Percentiles rank a stretch among this genome's conserved stretches.
Evolutionary conservation across 2,113 vertebrate species (phyloP).

Genomic region (Blennius ocellaris): DNA sequence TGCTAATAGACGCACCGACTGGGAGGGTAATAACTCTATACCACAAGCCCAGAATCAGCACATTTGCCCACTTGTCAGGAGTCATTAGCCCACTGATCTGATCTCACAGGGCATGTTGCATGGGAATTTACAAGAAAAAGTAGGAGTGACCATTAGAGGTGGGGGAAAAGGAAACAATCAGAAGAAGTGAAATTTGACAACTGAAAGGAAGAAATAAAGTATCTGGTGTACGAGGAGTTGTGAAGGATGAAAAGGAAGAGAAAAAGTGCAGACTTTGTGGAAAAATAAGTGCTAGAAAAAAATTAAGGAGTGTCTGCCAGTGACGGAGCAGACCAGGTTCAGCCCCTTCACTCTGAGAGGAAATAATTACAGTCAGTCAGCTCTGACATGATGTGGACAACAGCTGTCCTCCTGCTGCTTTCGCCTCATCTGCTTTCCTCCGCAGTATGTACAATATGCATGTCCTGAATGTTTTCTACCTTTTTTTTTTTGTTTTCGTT

Average conservation of each 20-base stretch:
- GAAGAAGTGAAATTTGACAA: constrained; percentile 32
- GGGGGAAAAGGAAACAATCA: constrained; percentile 9
- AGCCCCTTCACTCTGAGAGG: constrained; percentile 15
- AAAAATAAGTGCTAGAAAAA: constrained; percentile 17
- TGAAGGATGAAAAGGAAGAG: constrained; percentile 24
- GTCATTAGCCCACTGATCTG: constrained; percentile 33
- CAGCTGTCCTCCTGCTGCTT: constrained; percentile 68
- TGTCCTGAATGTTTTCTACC: constrained; percentile 3
- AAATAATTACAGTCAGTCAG: constrained; percentile 35
- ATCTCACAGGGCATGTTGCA: constrained; percentile 25
- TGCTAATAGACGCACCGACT: constrained; percentile 44
- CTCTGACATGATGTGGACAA: constrained; percentile 71
- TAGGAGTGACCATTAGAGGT: constrained; percentile 43
- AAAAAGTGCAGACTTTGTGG: constrained; percentile 31
- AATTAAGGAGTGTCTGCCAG: constrained; percentile 44
- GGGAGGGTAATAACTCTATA: constrained; percentile 40
- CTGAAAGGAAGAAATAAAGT: constrained; percentile 17
- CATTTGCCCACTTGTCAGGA: constrained; percentile 46
- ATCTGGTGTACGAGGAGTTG: constrained; percentile 8
- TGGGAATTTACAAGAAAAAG: constrained; percentile 50
- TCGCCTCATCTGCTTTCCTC: constrained; percentile 62
- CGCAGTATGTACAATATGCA: constrained; percentile 68
- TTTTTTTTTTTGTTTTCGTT: too few species aligned
- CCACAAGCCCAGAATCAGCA: constrained; percentile 52
- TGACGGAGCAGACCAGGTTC: constrained; percentile 36